Evolutionary conservation across 2,113 vertebrate genomes (phyloP), one percentile per base, ranked within the genome.

Genomic region (Corythornis cristatus): DNA sequence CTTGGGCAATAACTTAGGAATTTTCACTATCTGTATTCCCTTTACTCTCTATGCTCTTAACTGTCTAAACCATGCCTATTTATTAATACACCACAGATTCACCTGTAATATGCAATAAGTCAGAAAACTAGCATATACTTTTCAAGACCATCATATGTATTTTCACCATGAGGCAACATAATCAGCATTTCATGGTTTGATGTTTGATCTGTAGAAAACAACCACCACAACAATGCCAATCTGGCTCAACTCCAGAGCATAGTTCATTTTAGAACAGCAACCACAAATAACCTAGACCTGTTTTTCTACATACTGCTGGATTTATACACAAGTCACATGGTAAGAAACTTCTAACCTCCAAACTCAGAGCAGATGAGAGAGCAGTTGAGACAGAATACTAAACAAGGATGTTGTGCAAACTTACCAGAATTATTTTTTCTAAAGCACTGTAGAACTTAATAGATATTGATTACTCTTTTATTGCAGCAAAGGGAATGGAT

Each of bases 391-490:
- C 2, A 40, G 33, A 90, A 66, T 6, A 48, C 25, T 83, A 48
- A 79, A 46, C 7, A 60, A 40, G 20, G 9, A 45, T 15, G 22
- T 51, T 1, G 0, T 31, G 35, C 18, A 0, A 89, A 54, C 43
- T 91, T 72, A 85, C 11, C 42, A 48, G 64, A 87, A 85, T 15
- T 86, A 56, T n/a, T 79, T 92, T 61, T 92, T 29, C 25, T 83
- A 85, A 92, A 90, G 84, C 67, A 73, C 56, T 60, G 37, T 7
- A 86, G 33, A 84, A 85, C 62, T 46, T 40, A 87, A 91, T 25
- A 89, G 71, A 58, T 76, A 92, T 45, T 66, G 67, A 85, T 85
- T 48, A 80, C 58, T 76, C 37, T 90, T 83, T 87, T 83, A 70
- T 6, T 92, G 71, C 74, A 89, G 81, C 74, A 66, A 1, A 83